A percentile compares a stretch with the other conserved stretches of the same genome.
These are phyloP conservation scores for Myocastor coypus DNA, from an alignment of 2,113 vertebrate genomes.

Conservation along the genomic window DNA sequence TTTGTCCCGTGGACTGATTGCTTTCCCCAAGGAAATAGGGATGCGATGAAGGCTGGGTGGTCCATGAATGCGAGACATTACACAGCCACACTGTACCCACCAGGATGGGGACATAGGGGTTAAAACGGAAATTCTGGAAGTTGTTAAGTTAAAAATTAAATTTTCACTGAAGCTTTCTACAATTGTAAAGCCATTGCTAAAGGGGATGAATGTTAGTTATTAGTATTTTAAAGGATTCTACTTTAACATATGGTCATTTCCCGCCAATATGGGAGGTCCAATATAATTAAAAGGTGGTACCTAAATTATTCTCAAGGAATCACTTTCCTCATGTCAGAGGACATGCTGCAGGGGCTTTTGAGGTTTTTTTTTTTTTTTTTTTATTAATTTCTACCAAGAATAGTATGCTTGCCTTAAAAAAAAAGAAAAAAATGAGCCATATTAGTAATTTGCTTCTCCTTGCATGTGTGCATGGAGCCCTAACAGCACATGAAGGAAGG, in stretches of 20 bases:
- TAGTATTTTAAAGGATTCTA: conserved; percentile 49
- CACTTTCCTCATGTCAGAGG: conserved; percentile 1
- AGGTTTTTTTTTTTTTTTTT: no score
- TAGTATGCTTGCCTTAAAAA: not conserved
- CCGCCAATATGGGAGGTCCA: conserved; percentile 18
- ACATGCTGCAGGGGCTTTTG: not conserved
- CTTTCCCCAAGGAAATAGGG: accelerated
- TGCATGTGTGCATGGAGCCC: not conserved
- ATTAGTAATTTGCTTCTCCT: conserved; percentile 23
- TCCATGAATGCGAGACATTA: not conserved
- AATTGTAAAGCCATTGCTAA: conserved; percentile 12
- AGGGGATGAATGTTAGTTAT: conserved; percentile 18
- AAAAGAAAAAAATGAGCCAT: not conserved
- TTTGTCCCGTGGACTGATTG: not conserved
- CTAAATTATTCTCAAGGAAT: conserved; percentile 42
- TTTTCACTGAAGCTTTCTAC: not conserved
- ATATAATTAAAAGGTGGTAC: not conserved
- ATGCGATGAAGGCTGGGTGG: not conserved
- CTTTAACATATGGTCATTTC: conserved; percentile 28
- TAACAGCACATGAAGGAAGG: not conserved
- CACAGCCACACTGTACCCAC: not conserved
- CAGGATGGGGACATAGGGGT: not conserved
- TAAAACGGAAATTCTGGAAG: conserved; percentile 30
- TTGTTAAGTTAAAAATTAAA: conserved; percentile 38
- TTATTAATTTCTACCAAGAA: conserved; percentile 61